Percentiles rank a stretch among this genome's conserved stretches.
phyloP scores from a whole-genome alignment of 2,888 invertebrate species.

The Eurytoma adleriae region DNA sequence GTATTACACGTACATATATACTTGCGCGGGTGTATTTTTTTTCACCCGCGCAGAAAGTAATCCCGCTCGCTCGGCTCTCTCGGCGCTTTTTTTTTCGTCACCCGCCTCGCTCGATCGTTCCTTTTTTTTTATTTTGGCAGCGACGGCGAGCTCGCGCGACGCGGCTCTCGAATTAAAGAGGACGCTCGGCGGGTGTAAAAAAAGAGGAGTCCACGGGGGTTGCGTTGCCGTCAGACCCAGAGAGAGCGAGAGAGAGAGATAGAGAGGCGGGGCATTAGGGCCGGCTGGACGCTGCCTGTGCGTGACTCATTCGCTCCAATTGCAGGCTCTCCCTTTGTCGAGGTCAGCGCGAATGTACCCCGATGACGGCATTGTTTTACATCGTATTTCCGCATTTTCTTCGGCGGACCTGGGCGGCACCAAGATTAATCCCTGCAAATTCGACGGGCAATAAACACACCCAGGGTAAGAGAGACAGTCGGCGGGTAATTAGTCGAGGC shows the following conservation, averaged over 20 bases:
- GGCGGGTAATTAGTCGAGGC: too few species aligned
- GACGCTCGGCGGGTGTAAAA: slow-evolving; percentile 25
- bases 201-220: neutral
- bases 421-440: too few species aligned
- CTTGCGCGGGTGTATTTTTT: slow-evolving; percentile 14
- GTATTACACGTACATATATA: slow-evolving; percentile 20
- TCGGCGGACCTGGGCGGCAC: too few species aligned
- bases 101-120: slow-evolving; percentile 37
- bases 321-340: neutral
- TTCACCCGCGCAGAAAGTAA: slow-evolving; percentile 45
- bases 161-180: slow-evolving; percentile 52
- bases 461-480: too few species aligned
- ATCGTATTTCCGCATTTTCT: too few species aligned
- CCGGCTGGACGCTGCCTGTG: slow-evolving; percentile 11
- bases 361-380: slow-evolving; percentile 45
- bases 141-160: slow-evolving; percentile 49
- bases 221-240: neutral
- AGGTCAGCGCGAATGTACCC: slow-evolving; percentile 1
- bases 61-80: slow-evolving; percentile 51
- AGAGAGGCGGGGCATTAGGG: slow-evolving; percentile 23
- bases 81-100: slow-evolving; percentile 40
- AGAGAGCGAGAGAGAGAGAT: neutral
- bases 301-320: slow-evolving; percentile 41
- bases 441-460: too few species aligned
- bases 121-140: slow-evolving; percentile 44